Conservation (phyloP, 2,888 invertebrate genomes). For the Calliopum simillimum region DNA sequence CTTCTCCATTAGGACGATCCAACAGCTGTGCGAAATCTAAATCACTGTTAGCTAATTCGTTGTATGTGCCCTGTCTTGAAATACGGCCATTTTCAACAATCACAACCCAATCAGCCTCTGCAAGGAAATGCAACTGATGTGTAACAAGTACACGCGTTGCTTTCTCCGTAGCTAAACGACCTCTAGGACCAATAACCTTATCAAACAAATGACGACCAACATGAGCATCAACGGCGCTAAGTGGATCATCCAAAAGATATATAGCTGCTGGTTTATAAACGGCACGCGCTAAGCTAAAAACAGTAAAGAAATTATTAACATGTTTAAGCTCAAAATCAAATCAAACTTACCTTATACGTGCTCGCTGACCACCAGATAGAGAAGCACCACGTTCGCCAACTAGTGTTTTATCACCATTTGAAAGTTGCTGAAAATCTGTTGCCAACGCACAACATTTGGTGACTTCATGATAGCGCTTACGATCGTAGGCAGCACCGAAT, state of each 20-base stretch:
- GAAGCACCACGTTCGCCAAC: slow-evolving; percentile 80
- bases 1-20: slow-evolving; percentile 57
- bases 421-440: slow-evolving; percentile 71
- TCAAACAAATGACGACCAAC: slow-evolving; percentile 83
- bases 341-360: slow-evolving; percentile 70
- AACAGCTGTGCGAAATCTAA: slow-evolving; percentile 70
- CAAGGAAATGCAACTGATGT: slow-evolving; percentile 81
- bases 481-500: slow-evolving; percentile 75
- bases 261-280: slow-evolving; percentile 80
- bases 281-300: slow-evolving; percentile 74
- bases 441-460: slow-evolving; percentile 63
- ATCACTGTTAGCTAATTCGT: slow-evolving; percentile 68
- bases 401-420: slow-evolving; percentile 76
- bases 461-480: slow-evolving; percentile 74
- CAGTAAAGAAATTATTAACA: neutral
- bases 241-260: slow-evolving; percentile 83
- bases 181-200: slow-evolving; percentile 73
- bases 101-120: slow-evolving; percentile 73
- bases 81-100: slow-evolving; percentile 72
- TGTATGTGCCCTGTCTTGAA: slow-evolving; percentile 68
- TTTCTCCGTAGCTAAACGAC: slow-evolving; percentile 70
- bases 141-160: slow-evolving; percentile 79
- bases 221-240: slow-evolving; percentile 82
- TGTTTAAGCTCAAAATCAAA: neutral
- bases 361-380: slow-evolving; percentile 82